Percentiles rank a stretch among this genome's conserved stretches.
These are phyloP conservation scores for Eumerus sabulonum DNA, from an alignment of 2,888 invertebrate species.

Conservation along the genomic window DNA sequence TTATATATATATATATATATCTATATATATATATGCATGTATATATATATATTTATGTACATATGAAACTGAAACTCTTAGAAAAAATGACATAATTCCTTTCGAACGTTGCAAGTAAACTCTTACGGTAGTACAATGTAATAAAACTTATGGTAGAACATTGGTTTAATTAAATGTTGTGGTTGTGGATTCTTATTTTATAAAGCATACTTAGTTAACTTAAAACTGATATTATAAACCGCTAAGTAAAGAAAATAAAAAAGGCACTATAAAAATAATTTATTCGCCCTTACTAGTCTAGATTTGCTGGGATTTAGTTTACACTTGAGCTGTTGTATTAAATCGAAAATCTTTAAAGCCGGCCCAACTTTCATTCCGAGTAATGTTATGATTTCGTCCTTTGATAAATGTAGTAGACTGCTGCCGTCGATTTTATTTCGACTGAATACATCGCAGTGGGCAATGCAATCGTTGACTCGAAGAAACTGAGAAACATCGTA, in stretches of 20 bases:
- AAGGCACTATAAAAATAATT: conserved; percentile 83
- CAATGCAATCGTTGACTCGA: conserved; percentile 90
- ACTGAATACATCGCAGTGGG: conserved; percentile 84
- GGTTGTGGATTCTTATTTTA: conserved; percentile 43
- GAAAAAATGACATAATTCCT: conserved; percentile 15
- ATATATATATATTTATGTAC: conserved; percentile 39
- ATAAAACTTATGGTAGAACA: conserved; percentile 52
- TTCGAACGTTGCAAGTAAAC: conserved; percentile 41
- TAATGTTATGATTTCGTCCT: conserved; percentile 93
- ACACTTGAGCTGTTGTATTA: conserved; percentile 93
- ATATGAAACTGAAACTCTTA: neutral
- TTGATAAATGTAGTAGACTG: conserved; percentile 87
- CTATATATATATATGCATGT: conserved; percentile 39
- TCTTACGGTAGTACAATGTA: conserved; percentile 36
- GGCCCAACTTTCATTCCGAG: conserved; percentile 97
- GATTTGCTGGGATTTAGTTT: conserved; percentile 80
- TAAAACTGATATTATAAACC: conserved; percentile 15
- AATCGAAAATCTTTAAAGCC: conserved; percentile 94
- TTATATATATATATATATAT: conserved; percentile 16
- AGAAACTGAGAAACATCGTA: conserved; percentile 94
- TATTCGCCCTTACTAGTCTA: conserved; percentile 81
- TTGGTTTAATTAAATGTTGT: conserved; percentile 40
- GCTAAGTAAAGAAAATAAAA: conserved; percentile 39
- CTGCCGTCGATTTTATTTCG: conserved; percentile 90
- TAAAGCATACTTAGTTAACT: conserved; percentile 33